Conservation (phyloP, 2,113 vertebrate species). For the Ptilonorhynchus violaceus region DNA sequence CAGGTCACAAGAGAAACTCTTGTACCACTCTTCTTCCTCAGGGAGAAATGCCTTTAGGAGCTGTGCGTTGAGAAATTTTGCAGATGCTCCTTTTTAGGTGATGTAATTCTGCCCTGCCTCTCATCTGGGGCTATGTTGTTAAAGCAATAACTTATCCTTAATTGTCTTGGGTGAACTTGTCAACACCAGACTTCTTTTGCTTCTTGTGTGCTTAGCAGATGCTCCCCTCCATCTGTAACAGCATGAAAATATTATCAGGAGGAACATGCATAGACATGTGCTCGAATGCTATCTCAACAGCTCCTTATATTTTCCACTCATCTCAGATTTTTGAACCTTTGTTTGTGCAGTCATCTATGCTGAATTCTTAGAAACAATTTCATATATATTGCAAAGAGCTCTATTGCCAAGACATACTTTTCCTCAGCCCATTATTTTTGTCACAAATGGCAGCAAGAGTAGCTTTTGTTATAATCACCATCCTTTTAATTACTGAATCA, state of each 20-base stretch:
- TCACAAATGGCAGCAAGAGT: neutral
- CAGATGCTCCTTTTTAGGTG: neutral
- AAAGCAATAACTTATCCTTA: slow-evolving; percentile 27
- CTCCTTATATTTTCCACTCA: neutral
- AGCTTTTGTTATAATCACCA: neutral
- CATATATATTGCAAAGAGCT: neutral
- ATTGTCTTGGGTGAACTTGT: slow-evolving; percentile 46
- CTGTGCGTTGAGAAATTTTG: neutral
- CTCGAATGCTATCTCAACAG: neutral
- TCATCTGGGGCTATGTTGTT: neutral
- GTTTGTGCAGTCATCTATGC: neutral
- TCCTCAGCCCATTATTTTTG: neutral
- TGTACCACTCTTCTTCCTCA: neutral
- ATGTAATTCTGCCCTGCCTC: neutral
- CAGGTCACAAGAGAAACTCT: neutral
- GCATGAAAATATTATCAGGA: slow-evolving; percentile 12
- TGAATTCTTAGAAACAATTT: neutral
- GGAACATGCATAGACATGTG: neutral
- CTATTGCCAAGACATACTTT: neutral
- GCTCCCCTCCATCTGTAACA: neutral
- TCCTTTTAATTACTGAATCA: slow-evolving; percentile 22
- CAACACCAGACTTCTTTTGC: neutral
- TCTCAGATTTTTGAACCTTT: neutral
- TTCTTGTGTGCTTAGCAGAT: slow-evolving; percentile 25
- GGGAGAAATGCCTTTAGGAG: neutral